Percentiles rank a stretch among this genome's conserved stretches.
Conservation (phyloP, 2,888 invertebrate genomes). For the Chouioia cunea region DNA sequence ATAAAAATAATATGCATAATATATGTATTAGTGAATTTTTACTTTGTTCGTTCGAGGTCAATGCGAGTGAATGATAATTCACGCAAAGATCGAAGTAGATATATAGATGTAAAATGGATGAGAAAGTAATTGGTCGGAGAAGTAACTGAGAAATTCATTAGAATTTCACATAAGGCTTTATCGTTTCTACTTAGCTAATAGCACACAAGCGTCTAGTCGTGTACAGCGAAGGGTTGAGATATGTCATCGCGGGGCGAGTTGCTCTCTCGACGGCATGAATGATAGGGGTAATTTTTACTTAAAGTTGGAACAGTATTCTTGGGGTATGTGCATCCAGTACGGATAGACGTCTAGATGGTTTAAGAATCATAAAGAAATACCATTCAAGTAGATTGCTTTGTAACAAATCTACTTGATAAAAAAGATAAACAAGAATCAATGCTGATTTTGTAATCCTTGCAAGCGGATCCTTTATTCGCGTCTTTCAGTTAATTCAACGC, state of each 20-base stretch:
- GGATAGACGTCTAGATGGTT: neutral
- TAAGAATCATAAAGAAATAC: constrained; percentile 36
- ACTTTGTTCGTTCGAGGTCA: too few species aligned
- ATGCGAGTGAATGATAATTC: too few species aligned
- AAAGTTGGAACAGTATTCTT: constrained; percentile 19
- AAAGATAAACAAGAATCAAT: constrained; percentile 29
- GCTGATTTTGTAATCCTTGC: constrained; percentile 25
- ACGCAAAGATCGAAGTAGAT: constrained; percentile 5
- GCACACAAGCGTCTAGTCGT: constrained; percentile 27
- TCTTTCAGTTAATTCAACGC: too few species aligned
- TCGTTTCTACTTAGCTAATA: constrained; percentile 50
- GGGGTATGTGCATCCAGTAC: neutral
- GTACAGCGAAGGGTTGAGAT: constrained; percentile 33
- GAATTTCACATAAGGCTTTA: constrained; percentile 50
- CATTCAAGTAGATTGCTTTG: constrained; percentile 34
- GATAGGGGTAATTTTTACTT: constrained; percentile 41
- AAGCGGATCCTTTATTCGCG: too few species aligned
- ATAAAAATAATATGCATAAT: too few species aligned
- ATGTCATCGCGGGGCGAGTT: constrained; percentile 19
- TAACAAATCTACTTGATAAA: too few species aligned
- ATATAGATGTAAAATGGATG: neutral
- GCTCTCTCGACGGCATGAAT: constrained; percentile 29
- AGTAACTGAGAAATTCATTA: constrained; percentile 53
- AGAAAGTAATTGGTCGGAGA: constrained; percentile 40
- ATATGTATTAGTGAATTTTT: too few species aligned